A percentile compares a stretch with the other conserved stretches of the same genome.
These are phyloP conservation scores for Suricata suricatta DNA, from an alignment of 2,113 vertebrate species.

Conservation along the genomic window DNA sequence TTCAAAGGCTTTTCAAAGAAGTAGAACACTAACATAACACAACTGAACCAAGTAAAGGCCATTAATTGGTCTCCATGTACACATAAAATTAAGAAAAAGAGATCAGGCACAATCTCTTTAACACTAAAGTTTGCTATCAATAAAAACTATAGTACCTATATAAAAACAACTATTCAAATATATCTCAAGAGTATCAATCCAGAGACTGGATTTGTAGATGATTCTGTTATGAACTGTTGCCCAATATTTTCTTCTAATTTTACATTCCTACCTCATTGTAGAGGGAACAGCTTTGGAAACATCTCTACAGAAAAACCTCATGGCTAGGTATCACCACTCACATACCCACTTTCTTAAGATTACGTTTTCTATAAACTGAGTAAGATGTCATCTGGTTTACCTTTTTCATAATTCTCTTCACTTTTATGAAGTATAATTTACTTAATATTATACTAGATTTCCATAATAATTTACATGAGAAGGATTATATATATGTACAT, in stretches of 20 bases:
- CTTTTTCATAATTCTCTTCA: constrained; percentile 5
- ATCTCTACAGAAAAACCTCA: constrained; percentile 8
- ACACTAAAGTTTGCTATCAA: constrained; percentile 9
- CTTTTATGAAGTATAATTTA: not conserved
- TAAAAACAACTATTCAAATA: constrained; percentile 47
- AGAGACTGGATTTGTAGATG: not conserved
- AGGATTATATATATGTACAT: not conserved
- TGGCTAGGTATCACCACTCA: not conserved
- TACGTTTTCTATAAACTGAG: constrained; percentile 15
- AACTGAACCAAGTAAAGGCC: not conserved
- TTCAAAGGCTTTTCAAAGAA: constrained; percentile 52
- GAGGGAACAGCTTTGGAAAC: not conserved
- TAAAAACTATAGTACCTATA: not conserved
- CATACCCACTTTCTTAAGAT: not conserved
- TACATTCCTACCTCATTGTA: not conserved
- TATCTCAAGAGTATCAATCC: constrained; percentile 25
- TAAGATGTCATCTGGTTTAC: not conserved
- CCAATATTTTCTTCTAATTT: constrained; percentile 23
- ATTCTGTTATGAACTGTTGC: not conserved
- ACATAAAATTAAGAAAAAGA: constrained; percentile 44
- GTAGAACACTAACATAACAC: not conserved
- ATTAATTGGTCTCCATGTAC: not conserved
- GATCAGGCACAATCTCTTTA: not conserved
- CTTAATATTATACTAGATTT: not conserved
- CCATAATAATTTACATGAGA: not conserved